These are phyloP conservation scores for Salvator merianae DNA, from an alignment of 2,113 vertebrate species.

Conservation along the genomic window DNA sequence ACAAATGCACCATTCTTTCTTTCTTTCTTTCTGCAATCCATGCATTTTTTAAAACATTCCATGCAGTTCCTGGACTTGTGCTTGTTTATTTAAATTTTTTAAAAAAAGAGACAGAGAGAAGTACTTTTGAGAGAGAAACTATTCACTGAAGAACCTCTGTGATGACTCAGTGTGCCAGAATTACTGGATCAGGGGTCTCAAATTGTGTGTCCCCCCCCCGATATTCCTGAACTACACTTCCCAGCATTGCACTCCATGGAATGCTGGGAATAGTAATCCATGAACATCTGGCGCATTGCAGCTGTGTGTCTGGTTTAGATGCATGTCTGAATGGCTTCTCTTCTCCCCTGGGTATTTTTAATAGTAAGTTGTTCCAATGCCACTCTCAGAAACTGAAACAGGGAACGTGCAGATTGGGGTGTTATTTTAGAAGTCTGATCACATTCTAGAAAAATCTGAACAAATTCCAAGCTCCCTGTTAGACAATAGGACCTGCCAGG, in stretches of 20 bases:
- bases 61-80: neutral
- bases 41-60: neutral
- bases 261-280: too few species aligned
- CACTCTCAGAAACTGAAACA: conserved; percentile 25
- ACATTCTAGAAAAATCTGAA: conserved; percentile 58
- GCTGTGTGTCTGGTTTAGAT: neutral
- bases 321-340: neutral
- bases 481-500: conserved; percentile 46
- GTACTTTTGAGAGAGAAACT: neutral
- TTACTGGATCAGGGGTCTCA: too few species aligned
- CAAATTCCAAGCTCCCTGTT: conserved; percentile 43
- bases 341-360: neutral
- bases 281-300: too few species aligned
- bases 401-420: conserved; percentile 50
- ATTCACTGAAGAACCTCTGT: neutral
- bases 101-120: too few species aligned
- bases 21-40: neutral
- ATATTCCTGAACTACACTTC: too few species aligned
- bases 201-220: too few species aligned
- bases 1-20: neutral
- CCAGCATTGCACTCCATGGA: too few species aligned
- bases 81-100: neutral
- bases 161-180: too few species aligned
- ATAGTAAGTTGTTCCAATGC: neutral
- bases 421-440: conserved; percentile 57